Conservation (phyloP, 1,140 invertebrate species). For the Zeugodacus cucurbitae region DNA sequence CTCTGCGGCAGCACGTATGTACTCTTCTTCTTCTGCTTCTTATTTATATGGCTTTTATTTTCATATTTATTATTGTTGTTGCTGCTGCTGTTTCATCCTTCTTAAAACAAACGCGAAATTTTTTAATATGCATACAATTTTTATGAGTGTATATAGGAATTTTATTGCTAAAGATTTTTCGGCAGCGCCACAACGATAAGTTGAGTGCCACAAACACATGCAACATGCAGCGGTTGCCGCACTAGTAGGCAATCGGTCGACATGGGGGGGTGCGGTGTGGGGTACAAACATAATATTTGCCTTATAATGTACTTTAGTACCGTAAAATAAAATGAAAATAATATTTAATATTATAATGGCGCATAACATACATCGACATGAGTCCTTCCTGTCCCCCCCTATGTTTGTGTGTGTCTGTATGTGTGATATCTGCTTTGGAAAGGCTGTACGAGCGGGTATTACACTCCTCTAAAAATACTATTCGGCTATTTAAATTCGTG, state of each 20-base stretch:
- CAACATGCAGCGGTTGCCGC: background rate
- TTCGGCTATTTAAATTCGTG: too few relatives aligned
- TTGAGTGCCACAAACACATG: background rate
- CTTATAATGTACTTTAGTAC: conserved; percentile 57
- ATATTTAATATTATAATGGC: conserved; percentile 59
- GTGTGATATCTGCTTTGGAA: background rate
- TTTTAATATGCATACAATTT: conserved; percentile 66
- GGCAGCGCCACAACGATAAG: conserved; percentile 35
- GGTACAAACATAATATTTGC: conserved; percentile 29
- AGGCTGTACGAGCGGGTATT: too few relatives aligned
- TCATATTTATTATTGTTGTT: conserved; percentile 1
- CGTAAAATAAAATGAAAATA: conserved; percentile 63
- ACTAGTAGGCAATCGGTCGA: conserved; percentile 31
- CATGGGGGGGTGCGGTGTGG: background rate
- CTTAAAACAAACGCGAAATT: conserved; percentile 61
- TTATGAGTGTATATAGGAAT: conserved; percentile 66
- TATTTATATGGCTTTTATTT: conserved; percentile 21
- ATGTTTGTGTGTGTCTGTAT: background rate
- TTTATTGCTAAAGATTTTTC: conserved; percentile 64
- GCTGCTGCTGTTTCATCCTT: conserved; percentile 52
- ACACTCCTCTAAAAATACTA: too few relatives aligned
- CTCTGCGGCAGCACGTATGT: background rate
- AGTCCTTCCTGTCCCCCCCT: background rate
- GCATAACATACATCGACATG: conserved; percentile 42
- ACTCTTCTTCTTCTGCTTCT: background rate